Evolutionary conservation across 2,113 vertebrate species (phyloP).

Genomic region (Alethe diademata): DNA sequence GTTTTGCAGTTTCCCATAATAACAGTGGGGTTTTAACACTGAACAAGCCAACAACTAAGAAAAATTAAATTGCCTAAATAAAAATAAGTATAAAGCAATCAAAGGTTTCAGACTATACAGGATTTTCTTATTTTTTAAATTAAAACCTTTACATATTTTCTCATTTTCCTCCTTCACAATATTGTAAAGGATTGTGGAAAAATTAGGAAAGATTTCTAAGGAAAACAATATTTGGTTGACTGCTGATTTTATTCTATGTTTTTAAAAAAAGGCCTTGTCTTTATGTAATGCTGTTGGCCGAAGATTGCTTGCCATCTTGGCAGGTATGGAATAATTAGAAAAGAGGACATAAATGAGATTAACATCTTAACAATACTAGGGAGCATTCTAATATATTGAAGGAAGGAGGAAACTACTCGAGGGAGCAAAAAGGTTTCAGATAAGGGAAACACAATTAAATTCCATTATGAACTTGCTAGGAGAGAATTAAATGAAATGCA

Average conservation of each 20-base stretch:
- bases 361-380: neutral
- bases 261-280: neutral
- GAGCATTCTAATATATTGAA: constrained; percentile 31
- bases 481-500: constrained; percentile 13
- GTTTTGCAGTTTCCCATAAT: neutral
- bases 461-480: constrained; percentile 26
- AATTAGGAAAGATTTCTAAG: neutral
- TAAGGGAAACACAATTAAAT: constrained; percentile 62
- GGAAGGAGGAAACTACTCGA: neutral
- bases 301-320: constrained; percentile 22
- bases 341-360: constrained; percentile 4
- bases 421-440: constrained; percentile 48
- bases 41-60: neutral
- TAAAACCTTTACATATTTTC: neutral
- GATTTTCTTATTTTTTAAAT: neutral
- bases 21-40: neutral
- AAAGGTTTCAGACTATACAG: neutral
- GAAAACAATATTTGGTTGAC: constrained; percentile 30
- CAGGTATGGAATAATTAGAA: constrained; percentile 57
- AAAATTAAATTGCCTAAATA: constrained; percentile 34
- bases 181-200: neutral
- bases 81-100: constrained; percentile 37
- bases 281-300: constrained; percentile 24
- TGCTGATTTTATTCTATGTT: constrained; percentile 39
- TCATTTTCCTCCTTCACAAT: neutral